Conservation (phyloP, 2,113 vertebrate species). For the Nansenia antarctica region DNA sequence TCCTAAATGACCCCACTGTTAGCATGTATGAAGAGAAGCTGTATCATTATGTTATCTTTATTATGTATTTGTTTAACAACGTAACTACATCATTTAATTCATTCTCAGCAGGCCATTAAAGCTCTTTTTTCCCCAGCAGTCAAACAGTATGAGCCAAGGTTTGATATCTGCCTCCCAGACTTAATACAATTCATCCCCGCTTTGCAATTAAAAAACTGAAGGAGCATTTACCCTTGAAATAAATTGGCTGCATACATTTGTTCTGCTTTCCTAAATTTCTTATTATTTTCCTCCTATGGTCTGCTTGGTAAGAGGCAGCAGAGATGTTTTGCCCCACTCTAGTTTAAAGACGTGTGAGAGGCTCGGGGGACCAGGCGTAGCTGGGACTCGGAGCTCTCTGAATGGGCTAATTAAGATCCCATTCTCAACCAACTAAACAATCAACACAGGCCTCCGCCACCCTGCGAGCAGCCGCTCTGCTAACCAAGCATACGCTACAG, state of each 20-base stretch:
- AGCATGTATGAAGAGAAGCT: neutral
- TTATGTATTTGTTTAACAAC: neutral
- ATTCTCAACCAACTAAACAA: constrained; percentile 57
- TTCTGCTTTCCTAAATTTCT: constrained; percentile 64
- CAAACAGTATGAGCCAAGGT: constrained; percentile 27
- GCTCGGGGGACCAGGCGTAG: constrained; percentile 10
- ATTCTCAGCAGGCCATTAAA: constrained; percentile 55
- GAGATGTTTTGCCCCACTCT: constrained; percentile 28
- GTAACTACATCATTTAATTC: constrained; percentile 36
- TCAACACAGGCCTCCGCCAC: constrained; percentile 25
- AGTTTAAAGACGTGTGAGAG: constrained; percentile 28
- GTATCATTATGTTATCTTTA: neutral
- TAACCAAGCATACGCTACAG: neutral
- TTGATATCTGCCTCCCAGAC: constrained; percentile 62
- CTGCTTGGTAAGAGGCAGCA: constrained; percentile 26
- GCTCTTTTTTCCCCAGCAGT: constrained; percentile 31
- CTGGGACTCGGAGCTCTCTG: constrained; percentile 32
- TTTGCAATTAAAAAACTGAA: constrained; percentile 50
- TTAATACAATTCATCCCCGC: constrained; percentile 68
- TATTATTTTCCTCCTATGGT: constrained; percentile 62
- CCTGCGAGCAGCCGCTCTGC: neutral
- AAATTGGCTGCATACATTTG: constrained; percentile 67
- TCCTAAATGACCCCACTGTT: neutral
- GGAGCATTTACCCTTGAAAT: constrained; percentile 59
- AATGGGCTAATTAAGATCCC: constrained; percentile 66